Conservation (phyloP, 2,113 vertebrate genomes). For the Scomber colias region DNA sequence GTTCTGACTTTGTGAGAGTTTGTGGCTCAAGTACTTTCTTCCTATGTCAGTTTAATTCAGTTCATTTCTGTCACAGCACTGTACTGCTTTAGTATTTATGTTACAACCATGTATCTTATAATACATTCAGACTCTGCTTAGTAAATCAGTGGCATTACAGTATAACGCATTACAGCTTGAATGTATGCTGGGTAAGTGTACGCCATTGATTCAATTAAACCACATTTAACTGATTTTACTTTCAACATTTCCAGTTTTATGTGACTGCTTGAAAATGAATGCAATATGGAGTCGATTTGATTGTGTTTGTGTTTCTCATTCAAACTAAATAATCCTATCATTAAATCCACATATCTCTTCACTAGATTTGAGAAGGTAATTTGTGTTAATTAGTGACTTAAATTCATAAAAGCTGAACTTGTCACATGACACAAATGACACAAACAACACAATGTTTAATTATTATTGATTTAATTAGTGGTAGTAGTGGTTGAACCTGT, state of each 20-base stretch:
- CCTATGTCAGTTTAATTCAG: background rate
- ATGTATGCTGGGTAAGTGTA: background rate
- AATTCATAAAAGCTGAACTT: background rate
- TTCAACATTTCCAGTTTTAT: background rate
- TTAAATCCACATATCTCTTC: background rate
- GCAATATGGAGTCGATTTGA: background rate
- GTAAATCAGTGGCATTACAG: background rate
- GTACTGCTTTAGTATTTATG: background rate
- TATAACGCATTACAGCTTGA: background rate
- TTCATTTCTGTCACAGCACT: background rate
- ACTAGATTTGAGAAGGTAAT: background rate
- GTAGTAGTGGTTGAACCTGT: background rate
- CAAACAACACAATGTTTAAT: background rate
- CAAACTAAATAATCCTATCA: background rate
- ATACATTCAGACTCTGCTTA: background rate
- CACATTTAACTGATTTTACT: background rate
- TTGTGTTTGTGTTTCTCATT: background rate
- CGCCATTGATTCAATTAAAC: background rate
- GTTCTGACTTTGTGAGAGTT: conserved; percentile 8
- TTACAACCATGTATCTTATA: background rate
- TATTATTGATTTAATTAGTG: conserved; percentile 21
- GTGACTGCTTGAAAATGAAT: background rate
- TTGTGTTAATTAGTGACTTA: background rate
- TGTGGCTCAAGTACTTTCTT: background rate
- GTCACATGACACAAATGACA: background rate